Conservation (phyloP, 2,888 invertebrate genomes). For the Isoperla grammatica region DNA sequence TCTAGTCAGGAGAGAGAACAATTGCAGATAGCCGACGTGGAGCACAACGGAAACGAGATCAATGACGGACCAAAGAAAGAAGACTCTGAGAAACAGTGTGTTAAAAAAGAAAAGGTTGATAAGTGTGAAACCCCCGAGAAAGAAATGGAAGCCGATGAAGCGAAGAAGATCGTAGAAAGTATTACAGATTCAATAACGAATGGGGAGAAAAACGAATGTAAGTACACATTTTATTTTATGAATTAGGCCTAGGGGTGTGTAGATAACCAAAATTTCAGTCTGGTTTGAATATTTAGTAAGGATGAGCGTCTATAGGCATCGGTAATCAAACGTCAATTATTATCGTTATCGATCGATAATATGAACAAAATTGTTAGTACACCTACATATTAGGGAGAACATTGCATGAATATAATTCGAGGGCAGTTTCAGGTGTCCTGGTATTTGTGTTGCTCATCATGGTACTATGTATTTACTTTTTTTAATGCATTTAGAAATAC, state of each 20-base stretch:
- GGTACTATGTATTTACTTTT: too few relatives aligned
- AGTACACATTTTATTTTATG: conserved; percentile 37
- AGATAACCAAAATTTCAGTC: not conserved
- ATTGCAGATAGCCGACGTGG: conserved; percentile 14
- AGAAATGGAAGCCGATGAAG: conserved; percentile 68
- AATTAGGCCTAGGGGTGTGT: too few relatives aligned
- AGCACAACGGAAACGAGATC: conserved; percentile 45
- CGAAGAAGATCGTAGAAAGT: conserved; percentile 86
- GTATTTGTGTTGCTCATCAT: too few relatives aligned
- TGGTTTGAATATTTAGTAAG: not conserved
- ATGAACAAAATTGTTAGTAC: too few relatives aligned
- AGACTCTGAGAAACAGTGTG: conserved; percentile 16
- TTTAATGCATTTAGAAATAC: too few relatives aligned
- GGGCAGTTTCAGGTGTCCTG: too few relatives aligned
- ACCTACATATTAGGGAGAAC: too few relatives aligned
- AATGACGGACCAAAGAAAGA: conserved; percentile 81
- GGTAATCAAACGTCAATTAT: too few relatives aligned
- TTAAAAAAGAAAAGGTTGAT: conserved; percentile 28
- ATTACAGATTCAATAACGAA: conserved; percentile 72
- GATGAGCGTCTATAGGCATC: too few relatives aligned
- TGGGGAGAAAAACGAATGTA: conserved; percentile 69
- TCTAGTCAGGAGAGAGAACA: conserved; percentile 38
- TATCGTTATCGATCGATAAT: too few relatives aligned
- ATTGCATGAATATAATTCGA: too few relatives aligned
- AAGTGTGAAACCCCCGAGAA: conserved; percentile 32